Conservation (phyloP, 2,113 vertebrate genomes). For the Alligator mississippiensis region DNA sequence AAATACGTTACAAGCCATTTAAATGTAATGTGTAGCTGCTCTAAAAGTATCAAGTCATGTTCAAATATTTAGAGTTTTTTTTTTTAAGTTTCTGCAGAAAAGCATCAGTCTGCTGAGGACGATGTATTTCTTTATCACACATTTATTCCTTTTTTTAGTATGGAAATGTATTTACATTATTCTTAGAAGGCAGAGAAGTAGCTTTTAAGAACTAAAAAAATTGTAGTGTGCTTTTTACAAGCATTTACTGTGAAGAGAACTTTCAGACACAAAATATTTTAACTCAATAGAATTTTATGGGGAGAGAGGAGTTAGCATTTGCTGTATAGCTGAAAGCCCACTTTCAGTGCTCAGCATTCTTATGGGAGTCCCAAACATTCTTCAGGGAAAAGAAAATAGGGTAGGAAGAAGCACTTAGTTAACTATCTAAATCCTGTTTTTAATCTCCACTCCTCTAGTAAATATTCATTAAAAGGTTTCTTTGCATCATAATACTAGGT, state of each 20-base stretch:
- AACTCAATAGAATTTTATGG: background rate
- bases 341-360: background rate
- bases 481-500: background rate
- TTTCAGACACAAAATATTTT: too few species aligned
- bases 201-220: background rate
- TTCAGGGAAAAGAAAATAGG: background rate
- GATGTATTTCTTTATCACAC: background rate
- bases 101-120: conserved; percentile 13
- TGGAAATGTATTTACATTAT: background rate
- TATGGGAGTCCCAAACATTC: background rate
- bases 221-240: too few species aligned
- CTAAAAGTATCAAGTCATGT: background rate
- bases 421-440: background rate
- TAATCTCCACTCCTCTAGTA: background rate
- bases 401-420: background rate
- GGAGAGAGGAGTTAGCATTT: background rate
- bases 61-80: background rate
- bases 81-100: background rate
- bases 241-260: too few species aligned
- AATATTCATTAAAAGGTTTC: background rate
- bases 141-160: background rate
- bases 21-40: background rate
- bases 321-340: background rate
- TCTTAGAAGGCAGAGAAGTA: background rate
- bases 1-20: background rate